Conservation (phyloP, 1,140 invertebrate genomes). For the Drosophila repleta region DNA sequence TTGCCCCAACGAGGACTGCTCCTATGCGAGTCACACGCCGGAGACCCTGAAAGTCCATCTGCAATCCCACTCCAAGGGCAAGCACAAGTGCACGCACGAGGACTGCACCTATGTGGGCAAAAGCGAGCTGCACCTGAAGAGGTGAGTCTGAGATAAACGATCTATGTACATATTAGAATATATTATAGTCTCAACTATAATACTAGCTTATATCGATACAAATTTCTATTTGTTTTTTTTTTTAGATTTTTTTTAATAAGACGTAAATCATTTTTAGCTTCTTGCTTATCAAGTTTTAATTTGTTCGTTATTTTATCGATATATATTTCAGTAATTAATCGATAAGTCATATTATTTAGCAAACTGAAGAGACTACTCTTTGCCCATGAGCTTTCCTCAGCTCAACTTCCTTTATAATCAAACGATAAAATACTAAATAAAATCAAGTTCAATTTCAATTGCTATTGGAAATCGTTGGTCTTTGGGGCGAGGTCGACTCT, state of each 20-base stretch:
- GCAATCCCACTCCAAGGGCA: constrained; percentile 63
- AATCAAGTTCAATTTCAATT: background rate
- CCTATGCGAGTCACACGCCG: constrained; percentile 50
- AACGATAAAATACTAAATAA: background rate
- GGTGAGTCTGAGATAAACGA: constrained; percentile 47
- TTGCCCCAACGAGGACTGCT: constrained; percentile 53
- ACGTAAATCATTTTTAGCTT: background rate
- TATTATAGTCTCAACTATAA: too few relatives aligned
- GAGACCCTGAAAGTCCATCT: constrained; percentile 60
- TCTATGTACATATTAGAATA: too few relatives aligned
- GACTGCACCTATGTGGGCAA: constrained; percentile 76
- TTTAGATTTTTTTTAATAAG: background rate
- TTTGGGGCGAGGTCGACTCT: background rate
- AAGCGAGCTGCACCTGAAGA: constrained; percentile 63
- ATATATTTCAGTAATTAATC: too few relatives aligned
- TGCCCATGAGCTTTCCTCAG: too few relatives aligned
- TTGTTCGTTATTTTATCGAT: too few relatives aligned
- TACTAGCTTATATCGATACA: too few relatives aligned
- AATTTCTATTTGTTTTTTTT: too few relatives aligned
- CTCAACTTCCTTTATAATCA: too few relatives aligned
- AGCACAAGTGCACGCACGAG: constrained; percentile 51
- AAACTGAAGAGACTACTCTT: too few relatives aligned
- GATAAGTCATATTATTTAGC: too few relatives aligned
- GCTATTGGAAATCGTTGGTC: background rate
- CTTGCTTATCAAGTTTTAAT: too few relatives aligned